Conservation (phyloP, 2,797 vertebrate genomes). For the Eulemur coronatus region DNA sequence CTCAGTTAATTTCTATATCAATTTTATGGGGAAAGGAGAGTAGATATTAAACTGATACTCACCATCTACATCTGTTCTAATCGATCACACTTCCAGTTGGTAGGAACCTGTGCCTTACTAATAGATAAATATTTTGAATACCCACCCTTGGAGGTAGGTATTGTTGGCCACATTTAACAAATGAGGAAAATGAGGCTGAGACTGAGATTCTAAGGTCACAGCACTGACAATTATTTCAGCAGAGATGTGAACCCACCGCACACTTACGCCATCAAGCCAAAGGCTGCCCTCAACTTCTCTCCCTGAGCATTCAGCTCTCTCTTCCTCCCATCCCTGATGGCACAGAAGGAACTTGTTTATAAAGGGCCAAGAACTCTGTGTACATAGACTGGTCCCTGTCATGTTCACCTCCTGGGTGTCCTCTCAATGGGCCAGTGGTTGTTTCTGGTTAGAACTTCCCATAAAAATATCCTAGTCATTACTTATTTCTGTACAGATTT, state of each 20-base stretch:
- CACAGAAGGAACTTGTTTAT: background rate
- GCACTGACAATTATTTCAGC: background rate
- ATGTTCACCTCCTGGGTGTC: background rate
- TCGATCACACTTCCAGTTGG: background rate
- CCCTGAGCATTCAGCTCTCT: background rate
- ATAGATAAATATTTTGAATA: background rate
- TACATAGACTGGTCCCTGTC: background rate
- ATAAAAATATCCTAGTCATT: background rate
- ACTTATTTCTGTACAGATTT: background rate
- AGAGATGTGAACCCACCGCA: background rate
- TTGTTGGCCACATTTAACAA: background rate
- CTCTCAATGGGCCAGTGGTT: background rate
- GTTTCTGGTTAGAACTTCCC: background rate
- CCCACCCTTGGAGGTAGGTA: background rate
- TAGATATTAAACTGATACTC: background rate
- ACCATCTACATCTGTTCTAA: background rate
- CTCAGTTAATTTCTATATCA: background rate
- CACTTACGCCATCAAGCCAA: background rate
- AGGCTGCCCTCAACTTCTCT: background rate
- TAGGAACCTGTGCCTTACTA: background rate
- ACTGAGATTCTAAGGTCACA: background rate
- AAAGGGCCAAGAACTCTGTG: background rate
- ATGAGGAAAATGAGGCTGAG: background rate
- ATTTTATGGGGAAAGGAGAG: background rate
- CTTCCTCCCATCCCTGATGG: background rate